Evolutionary conservation across 1,140 invertebrate genomes (phyloP), one percentile per base, ranked within the genome.

Genomic region (Conus ventricosus): DNA sequence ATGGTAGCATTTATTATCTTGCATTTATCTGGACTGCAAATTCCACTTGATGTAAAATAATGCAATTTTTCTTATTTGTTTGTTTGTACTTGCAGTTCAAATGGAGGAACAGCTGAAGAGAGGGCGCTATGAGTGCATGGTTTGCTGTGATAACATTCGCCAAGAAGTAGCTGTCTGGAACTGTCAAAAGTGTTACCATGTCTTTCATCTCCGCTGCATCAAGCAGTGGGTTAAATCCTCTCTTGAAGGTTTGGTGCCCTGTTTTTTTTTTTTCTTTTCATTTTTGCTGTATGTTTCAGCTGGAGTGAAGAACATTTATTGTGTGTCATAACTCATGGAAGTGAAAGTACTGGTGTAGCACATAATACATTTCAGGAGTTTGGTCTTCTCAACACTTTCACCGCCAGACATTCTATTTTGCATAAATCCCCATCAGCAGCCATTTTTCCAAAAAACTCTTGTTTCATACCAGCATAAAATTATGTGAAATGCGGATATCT

Each of bases 111-210:
- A 98, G 92, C 94, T 99, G 51, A 97, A 97, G 87, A 96, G 96
- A 82, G 97, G 97, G 4, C 96, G 96, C 0, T 96, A 98, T 83
- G 98, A 99, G 94, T 99, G 99, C 94, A 96, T 99, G 91, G 98
- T 99, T 5, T 99, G 99, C 93, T 99, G 97, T 94, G 98, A 98
- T 81, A 91, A 91, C 10, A 97, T 99, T 55, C 96, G 97, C 88
- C 96, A 97, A 88, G 96, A 96, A 57, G 97, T 98, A 92, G 95
- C 97, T 15, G 97, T 98, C 55, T 99, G 99, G 99, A 97, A 97
- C 23, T 99, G 99, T 95, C 92, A 95, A 67, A 97, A 97, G 90
- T 99, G 99, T 92, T 99, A 97, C 95, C 97, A 99, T 93, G 97
- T 99, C 57, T 90, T 98, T 87, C 99, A 99, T 96, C 95, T 99